phyloP scores from a whole-genome alignment of 1,140 invertebrate genomes.

The Adelges cooleyi region DNA sequence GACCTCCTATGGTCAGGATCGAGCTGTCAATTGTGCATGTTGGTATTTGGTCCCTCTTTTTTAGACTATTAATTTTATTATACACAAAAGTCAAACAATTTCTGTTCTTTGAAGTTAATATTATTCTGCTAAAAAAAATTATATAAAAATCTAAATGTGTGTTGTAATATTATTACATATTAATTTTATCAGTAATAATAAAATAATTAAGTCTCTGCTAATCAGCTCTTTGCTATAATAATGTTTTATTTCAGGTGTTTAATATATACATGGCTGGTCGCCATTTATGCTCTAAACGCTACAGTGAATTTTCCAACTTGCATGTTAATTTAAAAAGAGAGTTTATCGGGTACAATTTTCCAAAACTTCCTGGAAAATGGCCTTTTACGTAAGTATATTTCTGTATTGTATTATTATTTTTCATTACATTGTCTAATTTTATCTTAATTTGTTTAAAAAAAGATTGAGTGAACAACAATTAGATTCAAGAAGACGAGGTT shows the following conservation, averaged over 20 bases:
- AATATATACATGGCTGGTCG: slow-evolving; percentile 99
- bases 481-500: slow-evolving; percentile 78
- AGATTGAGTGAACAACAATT: slow-evolving; percentile 89
- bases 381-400: slow-evolving; percentile 63
- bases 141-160: no score
- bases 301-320: slow-evolving; percentile 86
- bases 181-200: no score
- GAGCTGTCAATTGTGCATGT: no score
- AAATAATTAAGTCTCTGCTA: no score
- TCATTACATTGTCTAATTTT: neutral
- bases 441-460: neutral
- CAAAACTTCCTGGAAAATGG: slow-evolving; percentile 97
- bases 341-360: slow-evolving; percentile 94
- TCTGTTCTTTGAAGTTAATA: no score
- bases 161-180: no score
- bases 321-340: slow-evolving; percentile 87
- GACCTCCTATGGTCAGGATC: no score
- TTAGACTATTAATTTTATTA: no score
- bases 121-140: no score
- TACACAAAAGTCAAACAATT: no score
- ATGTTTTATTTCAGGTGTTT: slow-evolving; percentile 53
- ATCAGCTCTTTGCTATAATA: neutral
- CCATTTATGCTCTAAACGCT: slow-evolving; percentile 89
- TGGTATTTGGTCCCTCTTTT: no score
- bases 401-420: neutral